Base-by-base conservation (phyloP, 2,888 invertebrate genomes). In the Galerucella pusilla region DNA sequence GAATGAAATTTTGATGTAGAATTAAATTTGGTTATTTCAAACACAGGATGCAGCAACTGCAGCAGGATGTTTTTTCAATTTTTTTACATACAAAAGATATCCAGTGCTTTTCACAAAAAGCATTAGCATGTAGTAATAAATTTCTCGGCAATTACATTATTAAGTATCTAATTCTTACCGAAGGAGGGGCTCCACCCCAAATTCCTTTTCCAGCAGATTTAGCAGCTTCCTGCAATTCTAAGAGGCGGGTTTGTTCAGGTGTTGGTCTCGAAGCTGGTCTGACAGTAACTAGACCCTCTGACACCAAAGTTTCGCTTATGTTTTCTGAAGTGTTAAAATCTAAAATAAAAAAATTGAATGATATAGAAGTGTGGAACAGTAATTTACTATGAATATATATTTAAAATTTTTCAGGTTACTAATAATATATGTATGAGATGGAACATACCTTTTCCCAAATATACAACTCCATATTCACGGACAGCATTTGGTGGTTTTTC, bases 381-480 rank as follows among this genome's bases (percentile, higher is more conserved):
- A 4, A 35, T 35, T 5, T 6, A 28, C 20, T 20, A 20, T 20
- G 20, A 20, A 20, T 20, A 20, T 20, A 20, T 20, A 20, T 20
- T 20, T 20, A 20, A 42, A 42, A 42, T 42, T 42, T 42, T 42
- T 9, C 35, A 42, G 1, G 6, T 1, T 42, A 7, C 9, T 42
- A 9, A 49, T 49, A 14, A 12, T 14, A 14, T 49, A 49, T 49
- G 14, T 49, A 14, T 12, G n/a, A 4, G 52, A 14, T 52, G n/a
- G n/a, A 52, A 52, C 5, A 5, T 52, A 90, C 96, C 96, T 89
- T 94, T 95, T 54, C 96, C 97, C 54, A 96, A 86, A 90, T 93
- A 97, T 12, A 98, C 91, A 73, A 91, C 91, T 35, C 97, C 98
- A 89, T 97, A 98, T 86, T 96, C 96, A 79, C 96, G 93, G n/a